These are phyloP conservation scores for Ptychadena robeensis DNA, from an alignment of 2,797 vertebrate genomes.

Conservation along the genomic window DNA sequence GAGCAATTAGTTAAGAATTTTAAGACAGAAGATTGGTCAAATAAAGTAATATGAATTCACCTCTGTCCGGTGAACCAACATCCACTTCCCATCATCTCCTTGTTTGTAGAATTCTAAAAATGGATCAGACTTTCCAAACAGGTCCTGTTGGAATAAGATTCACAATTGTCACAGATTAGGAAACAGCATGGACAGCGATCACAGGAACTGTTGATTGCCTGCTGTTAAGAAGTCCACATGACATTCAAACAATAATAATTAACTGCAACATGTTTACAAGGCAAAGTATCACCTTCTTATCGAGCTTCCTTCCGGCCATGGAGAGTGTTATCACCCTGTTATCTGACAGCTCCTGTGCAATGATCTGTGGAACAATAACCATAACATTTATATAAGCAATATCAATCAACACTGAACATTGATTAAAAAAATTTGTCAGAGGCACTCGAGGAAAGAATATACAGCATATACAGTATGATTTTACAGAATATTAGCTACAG, in stretches of 20 bases:
- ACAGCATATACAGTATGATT: too few species aligned
- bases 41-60: slow-evolving; percentile 65
- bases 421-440: too few species aligned
- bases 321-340: slow-evolving; percentile 96
- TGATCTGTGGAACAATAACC: slow-evolving; percentile 79
- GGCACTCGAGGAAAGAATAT: too few species aligned
- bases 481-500: too few species aligned
- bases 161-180: neutral
- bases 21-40: too few species aligned
- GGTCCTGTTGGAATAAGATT: slow-evolving; percentile 78
- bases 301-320: slow-evolving; percentile 93
- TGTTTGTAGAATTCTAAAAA: slow-evolving; percentile 96
- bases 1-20: too few species aligned
- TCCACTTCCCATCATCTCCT: slow-evolving; percentile 94
- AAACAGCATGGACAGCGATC: neutral
- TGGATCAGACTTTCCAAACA: slow-evolving; percentile 97
- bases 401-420: too few species aligned
- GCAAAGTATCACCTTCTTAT: slow-evolving; percentile 88
- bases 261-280: neutral
- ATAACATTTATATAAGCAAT: too few species aligned
- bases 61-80: slow-evolving; percentile 93
- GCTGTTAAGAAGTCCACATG: neutral
- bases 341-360: slow-evolving; percentile 95
- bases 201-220: neutral
- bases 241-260: neutral